Conservation (phyloP, 2,797 vertebrate genomes). For the Alfaro cultratus region DNA sequence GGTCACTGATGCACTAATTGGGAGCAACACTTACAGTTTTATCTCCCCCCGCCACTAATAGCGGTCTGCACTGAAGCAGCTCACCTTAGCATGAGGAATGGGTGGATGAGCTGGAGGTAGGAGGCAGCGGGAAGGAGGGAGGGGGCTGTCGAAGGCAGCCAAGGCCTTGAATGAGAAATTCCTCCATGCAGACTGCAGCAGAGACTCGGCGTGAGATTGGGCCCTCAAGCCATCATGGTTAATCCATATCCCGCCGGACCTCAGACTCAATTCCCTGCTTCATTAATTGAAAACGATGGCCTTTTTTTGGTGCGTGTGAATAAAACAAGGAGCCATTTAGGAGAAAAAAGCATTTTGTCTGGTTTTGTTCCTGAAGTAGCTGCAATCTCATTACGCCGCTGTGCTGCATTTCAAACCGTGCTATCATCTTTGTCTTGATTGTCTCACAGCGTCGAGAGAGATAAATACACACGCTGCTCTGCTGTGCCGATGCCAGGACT, state of each 20-base stretch:
- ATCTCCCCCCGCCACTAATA: slow-evolving; percentile 97
- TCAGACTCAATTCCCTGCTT: slow-evolving; percentile 94
- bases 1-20: slow-evolving; percentile 99
- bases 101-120: slow-evolving; percentile 56
- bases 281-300: slow-evolving; percentile 98
- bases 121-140: slow-evolving; percentile 6
- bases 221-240: slow-evolving; percentile 91
- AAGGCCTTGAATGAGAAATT: slow-evolving; percentile 88
- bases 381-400: slow-evolving; percentile 73
- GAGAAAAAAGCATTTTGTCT: slow-evolving; percentile 68
- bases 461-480: slow-evolving; percentile 70
- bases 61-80: slow-evolving; percentile 88
- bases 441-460: slow-evolving; percentile 64
- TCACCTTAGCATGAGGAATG: slow-evolving; percentile 70
- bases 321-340: slow-evolving; percentile 70
- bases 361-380: slow-evolving; percentile 74
- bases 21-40: slow-evolving; percentile 99
- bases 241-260: slow-evolving; percentile 94
- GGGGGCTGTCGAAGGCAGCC: slow-evolving; percentile 11
- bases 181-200: slow-evolving; percentile 64
- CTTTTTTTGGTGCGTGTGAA: slow-evolving; percentile 68
- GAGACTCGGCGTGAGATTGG: slow-evolving; percentile 79
- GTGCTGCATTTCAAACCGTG: slow-evolving; percentile 69
- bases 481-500: slow-evolving; percentile 61
- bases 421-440: slow-evolving; percentile 77